Evolutionary conservation across 2,113 vertebrate genomes (phyloP).

Genomic region (Percopsis transmontana): DNA sequence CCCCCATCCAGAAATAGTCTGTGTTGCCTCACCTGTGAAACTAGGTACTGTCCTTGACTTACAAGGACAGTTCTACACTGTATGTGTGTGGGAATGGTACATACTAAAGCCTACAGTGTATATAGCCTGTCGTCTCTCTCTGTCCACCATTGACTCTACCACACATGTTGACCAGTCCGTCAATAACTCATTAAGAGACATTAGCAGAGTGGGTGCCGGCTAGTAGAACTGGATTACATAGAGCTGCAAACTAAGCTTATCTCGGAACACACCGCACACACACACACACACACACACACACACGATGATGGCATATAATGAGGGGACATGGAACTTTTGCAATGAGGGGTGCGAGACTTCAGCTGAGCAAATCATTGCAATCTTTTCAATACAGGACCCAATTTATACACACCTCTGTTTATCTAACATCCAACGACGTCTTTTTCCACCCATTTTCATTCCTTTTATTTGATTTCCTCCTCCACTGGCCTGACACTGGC

Average conservation of each 20-base stretch:
- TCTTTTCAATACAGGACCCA: too few relatives aligned
- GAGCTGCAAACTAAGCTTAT: constrained; percentile 48
- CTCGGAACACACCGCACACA: constrained; percentile 13
- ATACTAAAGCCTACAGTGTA: constrained; percentile 9
- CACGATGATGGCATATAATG: too few relatives aligned
- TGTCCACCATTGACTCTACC: constrained; percentile 18
- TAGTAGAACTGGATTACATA: constrained; percentile 42
- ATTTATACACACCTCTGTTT: too few relatives aligned
- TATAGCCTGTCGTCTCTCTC: constrained; percentile 8
- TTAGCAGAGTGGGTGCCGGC: not conserved
- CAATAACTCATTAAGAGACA: constrained; percentile 39
- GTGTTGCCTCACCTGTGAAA: constrained; percentile 61
- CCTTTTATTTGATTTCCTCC: too few relatives aligned
- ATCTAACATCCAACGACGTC: too few relatives aligned
- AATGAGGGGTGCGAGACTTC: too few relatives aligned
- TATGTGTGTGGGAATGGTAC: constrained; percentile 18
- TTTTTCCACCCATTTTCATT: too few relatives aligned
- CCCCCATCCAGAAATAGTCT: constrained; percentile 34
- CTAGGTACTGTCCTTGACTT: constrained; percentile 53
- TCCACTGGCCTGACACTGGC: too few relatives aligned
- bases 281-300: not conserved
- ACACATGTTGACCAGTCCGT: constrained; percentile 17
- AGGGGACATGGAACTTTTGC: too few relatives aligned
- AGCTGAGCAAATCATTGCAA: too few relatives aligned
- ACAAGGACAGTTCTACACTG: constrained; percentile 30